Evolutionary conservation across 2,113 vertebrate genomes (phyloP).

Genomic region (Callaeas wilsoni): DNA sequence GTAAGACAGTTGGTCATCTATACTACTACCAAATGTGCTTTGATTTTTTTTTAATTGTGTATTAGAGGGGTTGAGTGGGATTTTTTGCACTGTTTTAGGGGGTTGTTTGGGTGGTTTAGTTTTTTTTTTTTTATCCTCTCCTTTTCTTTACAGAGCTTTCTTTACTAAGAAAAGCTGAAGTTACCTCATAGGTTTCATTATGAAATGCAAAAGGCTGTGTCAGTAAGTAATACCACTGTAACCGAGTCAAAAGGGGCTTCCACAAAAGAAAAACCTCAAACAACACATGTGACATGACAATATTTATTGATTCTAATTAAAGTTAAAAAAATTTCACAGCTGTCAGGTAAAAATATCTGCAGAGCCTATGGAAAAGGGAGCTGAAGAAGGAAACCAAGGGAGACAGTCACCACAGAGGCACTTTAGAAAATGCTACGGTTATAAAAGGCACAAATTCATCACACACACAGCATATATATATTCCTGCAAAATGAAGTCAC

Average conservation of each 20-base stretch:
- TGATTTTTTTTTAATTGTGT: neutral
- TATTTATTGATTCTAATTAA: slow-evolving; percentile 63
- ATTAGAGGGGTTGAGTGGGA: neutral
- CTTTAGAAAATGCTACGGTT: slow-evolving; percentile 67
- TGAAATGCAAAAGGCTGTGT: neutral
- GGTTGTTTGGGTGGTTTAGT: neutral
- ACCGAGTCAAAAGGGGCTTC: neutral
- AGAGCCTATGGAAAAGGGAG: slow-evolving; percentile 32
- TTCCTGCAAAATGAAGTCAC: slow-evolving; percentile 41
- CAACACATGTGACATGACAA: neutral
- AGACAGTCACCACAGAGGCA: slow-evolving; percentile 66
- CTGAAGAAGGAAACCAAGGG: slow-evolving; percentile 33
- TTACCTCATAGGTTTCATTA: neutral
- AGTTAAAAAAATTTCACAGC: slow-evolving; percentile 55
- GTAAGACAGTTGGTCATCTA: neutral
- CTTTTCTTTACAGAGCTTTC: neutral
- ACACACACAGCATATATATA: slow-evolving; percentile 50
- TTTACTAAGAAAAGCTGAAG: neutral
- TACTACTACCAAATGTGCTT: neutral
- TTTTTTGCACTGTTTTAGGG: neutral
- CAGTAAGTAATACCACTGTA: neutral
- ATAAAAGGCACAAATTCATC: slow-evolving; percentile 67
- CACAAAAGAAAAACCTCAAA: neutral
- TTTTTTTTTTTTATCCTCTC: neutral
- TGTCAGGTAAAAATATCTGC: slow-evolving; percentile 62